Percentiles rank a stretch among this genome's conserved stretches.
Evolutionary conservation across 2,797 vertebrate genomes (phyloP).

Genomic region (Gastrophryne carolinensis): DNA sequence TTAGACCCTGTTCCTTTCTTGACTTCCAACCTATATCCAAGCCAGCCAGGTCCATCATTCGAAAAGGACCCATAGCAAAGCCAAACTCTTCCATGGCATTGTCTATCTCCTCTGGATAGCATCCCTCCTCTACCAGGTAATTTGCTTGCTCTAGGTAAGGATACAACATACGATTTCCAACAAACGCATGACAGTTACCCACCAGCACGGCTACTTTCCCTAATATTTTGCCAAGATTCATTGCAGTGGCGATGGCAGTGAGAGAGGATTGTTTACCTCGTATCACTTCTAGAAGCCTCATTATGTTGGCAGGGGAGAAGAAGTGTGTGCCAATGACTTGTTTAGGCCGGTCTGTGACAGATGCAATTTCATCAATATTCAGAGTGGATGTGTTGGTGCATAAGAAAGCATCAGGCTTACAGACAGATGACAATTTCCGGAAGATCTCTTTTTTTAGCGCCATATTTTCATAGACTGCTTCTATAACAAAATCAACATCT

Average conservation of each 20-base stretch:
- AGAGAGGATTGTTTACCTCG: slow-evolving; percentile 75
- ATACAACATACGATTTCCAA: slow-evolving; percentile 85
- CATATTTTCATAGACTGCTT: slow-evolving; percentile 92
- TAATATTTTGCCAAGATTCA: slow-evolving; percentile 80
- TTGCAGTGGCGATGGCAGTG: slow-evolving; percentile 76
- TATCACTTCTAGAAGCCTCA: slow-evolving; percentile 89
- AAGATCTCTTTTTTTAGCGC: slow-evolving; percentile 83
- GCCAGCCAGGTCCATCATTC: slow-evolving; percentile 82
- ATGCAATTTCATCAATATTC: slow-evolving; percentile 81
- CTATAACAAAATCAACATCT: slow-evolving; percentile 82
- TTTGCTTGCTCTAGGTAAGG: slow-evolving; percentile 71
- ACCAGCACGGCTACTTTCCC: slow-evolving; percentile 85
- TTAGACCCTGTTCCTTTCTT: slow-evolving; percentile 72
- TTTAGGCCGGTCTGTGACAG: slow-evolving; percentile 70
- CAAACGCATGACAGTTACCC: slow-evolving; percentile 88
- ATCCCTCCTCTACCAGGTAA: slow-evolving; percentile 90
- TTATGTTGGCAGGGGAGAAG: slow-evolving; percentile 87
- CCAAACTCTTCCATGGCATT: slow-evolving; percentile 84
- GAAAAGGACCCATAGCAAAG: slow-evolving; percentile 85
- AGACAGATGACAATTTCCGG: slow-evolving; percentile 73
- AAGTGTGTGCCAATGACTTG: slow-evolving; percentile 91
- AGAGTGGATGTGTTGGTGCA: slow-evolving; percentile 87
- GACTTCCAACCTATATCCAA: slow-evolving; percentile 87
- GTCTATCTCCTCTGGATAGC: slow-evolving; percentile 81
- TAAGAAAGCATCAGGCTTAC: slow-evolving; percentile 76